These are phyloP conservation scores for Plebejus anna DNA, from an alignment of 2,888 invertebrate species.

Conservation along the genomic window DNA sequence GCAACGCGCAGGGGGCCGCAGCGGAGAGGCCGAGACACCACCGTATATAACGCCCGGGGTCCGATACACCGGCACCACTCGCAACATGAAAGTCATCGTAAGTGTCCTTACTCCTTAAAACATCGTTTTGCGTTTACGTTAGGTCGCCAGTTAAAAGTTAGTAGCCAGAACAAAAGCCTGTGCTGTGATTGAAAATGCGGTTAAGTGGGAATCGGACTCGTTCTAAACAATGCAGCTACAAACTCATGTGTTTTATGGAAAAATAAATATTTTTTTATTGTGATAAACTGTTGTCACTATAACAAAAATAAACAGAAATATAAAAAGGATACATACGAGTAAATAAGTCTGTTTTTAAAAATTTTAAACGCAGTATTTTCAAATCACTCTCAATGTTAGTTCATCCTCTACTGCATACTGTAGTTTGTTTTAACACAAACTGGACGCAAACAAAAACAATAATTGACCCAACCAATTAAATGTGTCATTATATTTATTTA, in stretches of 20 bases:
- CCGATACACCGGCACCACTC: not conserved
- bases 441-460: too few relatives aligned
- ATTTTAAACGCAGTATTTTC: not conserved
- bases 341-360: not conserved
- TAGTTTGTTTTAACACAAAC: too few relatives aligned
- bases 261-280: too few relatives aligned
- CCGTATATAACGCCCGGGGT: not conserved
- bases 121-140: not conserved
- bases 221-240: too few relatives aligned
- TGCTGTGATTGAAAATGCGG: not conserved
- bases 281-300: too few relatives aligned
- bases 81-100: slow-evolving; percentile 45
- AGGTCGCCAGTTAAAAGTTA: not conserved
- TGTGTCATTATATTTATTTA: too few relatives aligned
- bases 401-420: too few relatives aligned
- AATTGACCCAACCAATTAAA: too few relatives aligned
- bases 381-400: too few relatives aligned
- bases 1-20: not conserved
- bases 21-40: not conserved
- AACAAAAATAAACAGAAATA: too few relatives aligned
- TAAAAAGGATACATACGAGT: too few relatives aligned
- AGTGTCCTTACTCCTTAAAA: slow-evolving; percentile 36
- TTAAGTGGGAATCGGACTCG: not conserved
- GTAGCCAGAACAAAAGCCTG: not conserved
- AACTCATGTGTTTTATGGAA: too few relatives aligned